Evolutionary conservation across 2,113 vertebrate genomes (phyloP), one percentile per base, ranked within the genome.

Genomic region (Plotosus lineatus): DNA sequence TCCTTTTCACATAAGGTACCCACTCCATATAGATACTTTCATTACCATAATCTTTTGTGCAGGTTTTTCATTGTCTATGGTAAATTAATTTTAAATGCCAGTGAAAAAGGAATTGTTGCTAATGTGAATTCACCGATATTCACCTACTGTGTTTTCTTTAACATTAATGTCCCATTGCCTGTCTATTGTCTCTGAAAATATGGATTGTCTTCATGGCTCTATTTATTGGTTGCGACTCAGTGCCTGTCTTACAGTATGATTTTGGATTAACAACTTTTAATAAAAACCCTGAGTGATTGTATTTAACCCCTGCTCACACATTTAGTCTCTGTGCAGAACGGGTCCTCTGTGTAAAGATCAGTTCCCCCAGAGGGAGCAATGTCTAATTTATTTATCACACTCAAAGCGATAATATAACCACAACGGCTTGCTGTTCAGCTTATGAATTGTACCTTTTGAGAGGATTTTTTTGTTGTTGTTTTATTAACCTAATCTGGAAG

Each of bases 401-500:
- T 58, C 50, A 23, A 5, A n/a, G 65, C 17, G 31, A 69, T 71
- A 46, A 31, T 50, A 15, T 6, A 50, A 56, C 60, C 21, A 21
- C 48, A 31, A 73, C 19, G 53, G 80, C 48, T n/a, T 75, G 26
- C 44, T 58, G 48, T 48, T 58, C 33, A 26, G 11, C 0, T 12
- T 61, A 77, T 56, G 40, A 69, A 68, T 36, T 1, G 10, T 75
- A 23, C 19, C 38, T 51, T 66, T 55, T 44, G n/a, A 53, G 42
- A 77, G 44, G 12, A 11, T 12, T 44, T 63, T 31, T 76, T 77
- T 48, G 23, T n/a, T 23, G 2, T 55, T 75, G 66, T 68, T 68
- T 76, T 76, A 77, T 68, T 48, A 82, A 58, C 61, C 73, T 82
- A 77, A 82, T 82, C 80, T 76, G 61, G 68, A 76, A 68, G 50